These are phyloP conservation scores for Desmodus rotundus DNA, from an alignment of 2,113 vertebrate genomes.

Conservation along the genomic window DNA sequence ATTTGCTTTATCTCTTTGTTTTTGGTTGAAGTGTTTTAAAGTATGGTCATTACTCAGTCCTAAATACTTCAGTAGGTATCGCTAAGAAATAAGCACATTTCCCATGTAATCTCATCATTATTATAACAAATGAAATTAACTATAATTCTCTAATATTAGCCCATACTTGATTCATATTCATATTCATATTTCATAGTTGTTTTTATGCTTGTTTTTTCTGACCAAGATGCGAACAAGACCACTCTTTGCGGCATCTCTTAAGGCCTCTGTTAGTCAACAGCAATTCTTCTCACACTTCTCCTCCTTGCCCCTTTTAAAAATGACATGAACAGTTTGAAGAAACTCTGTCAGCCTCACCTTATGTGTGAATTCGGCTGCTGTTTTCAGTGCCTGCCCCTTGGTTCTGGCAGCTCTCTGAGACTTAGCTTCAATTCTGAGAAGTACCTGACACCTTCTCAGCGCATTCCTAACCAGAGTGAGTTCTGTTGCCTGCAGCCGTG, in stretches of 20 bases:
- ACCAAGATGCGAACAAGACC: not conserved
- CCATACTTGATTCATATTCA: not conserved
- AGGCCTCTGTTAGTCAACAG: not conserved
- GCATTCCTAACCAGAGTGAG: not conserved
- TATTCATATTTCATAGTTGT: not conserved
- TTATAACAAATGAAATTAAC: not conserved
- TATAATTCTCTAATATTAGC: not conserved
- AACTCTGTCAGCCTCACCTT: fast-evolving
- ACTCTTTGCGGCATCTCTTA: not conserved
- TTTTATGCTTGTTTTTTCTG: not conserved
- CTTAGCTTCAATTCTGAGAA: not conserved
- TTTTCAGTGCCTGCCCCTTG: not conserved
- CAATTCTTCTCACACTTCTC: not conserved
- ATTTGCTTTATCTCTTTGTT: not conserved
- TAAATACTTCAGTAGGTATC: not conserved
- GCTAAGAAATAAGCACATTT: not conserved
- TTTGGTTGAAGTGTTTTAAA: not conserved
- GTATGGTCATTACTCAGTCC: not conserved
- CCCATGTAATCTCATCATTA: not conserved
- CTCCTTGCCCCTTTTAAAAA: not conserved
- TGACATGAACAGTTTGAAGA: not conserved
- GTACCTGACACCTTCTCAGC: not conserved
- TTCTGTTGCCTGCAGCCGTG: not conserved
- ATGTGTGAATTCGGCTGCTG: not conserved
- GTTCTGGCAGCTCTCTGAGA: not conserved